A percentile compares a stretch with the other conserved stretches of the same genome.
Conservation (phyloP, 2,797 vertebrate species). For the Acomys russatus region DNA sequence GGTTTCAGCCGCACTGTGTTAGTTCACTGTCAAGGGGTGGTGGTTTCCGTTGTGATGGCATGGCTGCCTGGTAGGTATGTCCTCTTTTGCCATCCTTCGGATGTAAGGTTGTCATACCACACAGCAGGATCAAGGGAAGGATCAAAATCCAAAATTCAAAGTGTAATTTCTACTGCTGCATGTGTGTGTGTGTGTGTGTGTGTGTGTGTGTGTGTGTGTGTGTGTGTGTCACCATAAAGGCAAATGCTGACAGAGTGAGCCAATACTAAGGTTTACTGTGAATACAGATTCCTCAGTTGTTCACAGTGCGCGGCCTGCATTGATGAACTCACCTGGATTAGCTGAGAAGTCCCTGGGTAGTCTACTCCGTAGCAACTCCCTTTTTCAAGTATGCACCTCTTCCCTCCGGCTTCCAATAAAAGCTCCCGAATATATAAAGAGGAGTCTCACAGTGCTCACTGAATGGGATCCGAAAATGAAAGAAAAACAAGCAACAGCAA, state of each 20-base stretch:
- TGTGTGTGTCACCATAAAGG: background rate
- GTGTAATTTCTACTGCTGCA: background rate
- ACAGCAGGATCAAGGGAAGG: background rate
- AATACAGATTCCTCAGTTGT: background rate
- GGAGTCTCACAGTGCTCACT: background rate
- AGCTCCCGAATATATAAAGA: background rate
- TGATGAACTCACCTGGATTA: background rate
- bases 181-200: background rate
- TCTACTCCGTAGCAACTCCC: background rate
- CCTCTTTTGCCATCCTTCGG: background rate
- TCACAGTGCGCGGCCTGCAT: fast-evolving
- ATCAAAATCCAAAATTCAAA: background rate
- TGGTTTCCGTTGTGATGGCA: background rate
- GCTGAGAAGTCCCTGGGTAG: background rate
- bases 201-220: background rate
- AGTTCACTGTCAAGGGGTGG: background rate
- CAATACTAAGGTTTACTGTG: background rate
- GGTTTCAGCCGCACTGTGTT: too few relatives aligned
- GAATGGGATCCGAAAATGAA: background rate
- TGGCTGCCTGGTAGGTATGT: background rate
- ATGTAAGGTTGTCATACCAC: too few relatives aligned
- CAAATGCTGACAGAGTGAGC: background rate
- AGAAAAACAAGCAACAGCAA: background rate
- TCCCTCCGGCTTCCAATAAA: background rate
- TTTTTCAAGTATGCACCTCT: background rate